These are phyloP conservation scores for Prionace glauca DNA, from an alignment of 2,797 vertebrate genomes.

Conservation along the genomic window DNA sequence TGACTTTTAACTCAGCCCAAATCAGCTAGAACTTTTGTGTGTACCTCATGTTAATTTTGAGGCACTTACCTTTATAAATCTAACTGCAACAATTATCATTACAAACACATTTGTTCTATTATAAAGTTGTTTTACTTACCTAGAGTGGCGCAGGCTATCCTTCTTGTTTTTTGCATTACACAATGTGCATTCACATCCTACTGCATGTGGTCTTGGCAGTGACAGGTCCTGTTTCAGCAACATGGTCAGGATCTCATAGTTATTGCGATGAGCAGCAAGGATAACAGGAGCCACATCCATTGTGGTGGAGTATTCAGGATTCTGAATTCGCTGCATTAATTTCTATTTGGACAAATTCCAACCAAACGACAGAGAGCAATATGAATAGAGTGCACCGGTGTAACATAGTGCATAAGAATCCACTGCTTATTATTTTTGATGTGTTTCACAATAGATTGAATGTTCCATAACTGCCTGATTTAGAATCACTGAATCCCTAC, in stretches of 20 bases:
- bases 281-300: conserved; percentile 98
- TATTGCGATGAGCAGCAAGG: conserved; percentile 95
- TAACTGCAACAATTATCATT: background rate
- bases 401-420: background rate
- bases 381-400: background rate
- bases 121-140: conserved; percentile 55
- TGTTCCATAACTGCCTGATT: background rate
- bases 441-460: background rate
- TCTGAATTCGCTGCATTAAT: conserved; percentile 96
- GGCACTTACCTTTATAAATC: background rate
- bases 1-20: background rate
- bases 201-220: conserved; percentile 91
- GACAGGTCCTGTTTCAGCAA: conserved; percentile 95
- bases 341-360: conserved; percentile 60
- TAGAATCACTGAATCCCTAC: too few species aligned
- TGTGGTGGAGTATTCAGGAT: conserved; percentile 95
- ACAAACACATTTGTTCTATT: background rate
- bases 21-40: background rate
- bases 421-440: background rate
- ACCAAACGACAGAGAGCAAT: background rate
- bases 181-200: conserved; percentile 92
- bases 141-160: conserved; percentile 93
- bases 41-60: background rate
- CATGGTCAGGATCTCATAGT: conserved; percentile 98
- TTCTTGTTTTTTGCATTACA: conserved; percentile 99